Evolutionary conservation across 1,140 invertebrate species (phyloP), one percentile per base, ranked within the genome.

Genomic region (Aplysia californica): DNA sequence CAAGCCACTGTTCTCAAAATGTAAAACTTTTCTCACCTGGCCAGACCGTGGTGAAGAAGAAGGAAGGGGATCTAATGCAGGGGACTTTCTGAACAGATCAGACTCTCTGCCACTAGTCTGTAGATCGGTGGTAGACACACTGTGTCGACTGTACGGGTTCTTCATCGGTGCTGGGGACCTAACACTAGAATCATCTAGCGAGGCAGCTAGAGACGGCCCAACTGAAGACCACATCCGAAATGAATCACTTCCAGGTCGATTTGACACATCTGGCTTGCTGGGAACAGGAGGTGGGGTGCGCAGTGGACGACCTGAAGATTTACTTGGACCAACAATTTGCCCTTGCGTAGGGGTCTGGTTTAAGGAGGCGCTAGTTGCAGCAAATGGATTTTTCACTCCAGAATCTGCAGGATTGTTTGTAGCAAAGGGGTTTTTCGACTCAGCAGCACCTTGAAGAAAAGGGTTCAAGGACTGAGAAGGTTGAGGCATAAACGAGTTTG

Each of bases 201-300:
- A 72, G 26, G 58, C 26, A 38, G 70, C 56, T 29, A 61, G 31
- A 61, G 70, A 61, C 39, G 70, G 70, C 18, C 56, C 70, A 5
- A 61, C 58, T 41, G 70, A 72, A 33, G 68, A 72, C 70, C 58
- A 72, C 55, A 72, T 61, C 3, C 58, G 39, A 26, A 26, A 5
- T 33, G 29, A 29, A 35, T 35, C 3, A 6, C 23, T 44, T 70
- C 23, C 3, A 1, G 59, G 70, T 39, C 36, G 20, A 21, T 61
- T 72, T 39, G 21, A 36, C 10, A 36, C 10, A 36, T 21, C 10
- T 61, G 70, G 41, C 56, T 33, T 33, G 21, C 6, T 38, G 38
- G 6, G 1, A 23, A 35, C 4, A 38, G 69, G 50, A 3, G 70
- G 70, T 23, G 70, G 70, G 29, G 44, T 33, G 3, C 35, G 61